Evolutionary conservation across 2,888 invertebrate species (phyloP).

Genomic region (Microplitis deprimator): DNA sequence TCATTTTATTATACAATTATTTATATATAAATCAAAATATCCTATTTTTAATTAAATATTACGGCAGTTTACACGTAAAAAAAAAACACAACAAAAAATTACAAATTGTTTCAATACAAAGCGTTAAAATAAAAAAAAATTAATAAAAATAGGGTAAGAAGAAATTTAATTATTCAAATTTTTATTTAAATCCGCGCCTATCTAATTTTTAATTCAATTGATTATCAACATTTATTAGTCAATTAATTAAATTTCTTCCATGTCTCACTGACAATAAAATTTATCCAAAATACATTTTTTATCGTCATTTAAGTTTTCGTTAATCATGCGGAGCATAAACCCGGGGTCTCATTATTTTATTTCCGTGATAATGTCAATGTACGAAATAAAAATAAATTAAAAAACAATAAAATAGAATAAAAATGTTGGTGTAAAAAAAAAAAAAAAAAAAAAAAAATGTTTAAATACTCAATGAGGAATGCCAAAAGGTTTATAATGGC

Average conservation of each 20-base stretch:
- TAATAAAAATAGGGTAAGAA: not conserved
- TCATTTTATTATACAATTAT: slow-evolving; percentile 31
- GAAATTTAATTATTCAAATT: not conserved
- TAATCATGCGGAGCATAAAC: not conserved
- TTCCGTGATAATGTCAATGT: slow-evolving; percentile 51
- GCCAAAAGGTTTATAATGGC: slow-evolving; percentile 64
- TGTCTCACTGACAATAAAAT: slow-evolving; percentile 45
- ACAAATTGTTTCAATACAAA: not conserved
- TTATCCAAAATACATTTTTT: slow-evolving; percentile 56
- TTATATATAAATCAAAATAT: slow-evolving; percentile 22
- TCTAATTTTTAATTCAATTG: not conserved
- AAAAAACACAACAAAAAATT: not conserved
- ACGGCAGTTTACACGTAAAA: slow-evolving; percentile 18
- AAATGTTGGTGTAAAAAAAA: slow-evolving; percentile 46
- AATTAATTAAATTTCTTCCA: not conserved
- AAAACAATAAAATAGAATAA: slow-evolving; percentile 54
- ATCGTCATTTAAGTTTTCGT: not conserved
- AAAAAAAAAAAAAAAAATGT: not conserved
- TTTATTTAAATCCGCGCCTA: not conserved
- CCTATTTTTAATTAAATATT: slow-evolving; percentile 8
- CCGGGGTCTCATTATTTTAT: not conserved
- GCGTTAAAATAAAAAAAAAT: not conserved
- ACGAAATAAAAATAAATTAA: slow-evolving; percentile 61
- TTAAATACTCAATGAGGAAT: slow-evolving; percentile 58
- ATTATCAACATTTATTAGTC: not conserved